A percentile compares a stretch with the other conserved stretches of the same genome.
Conservation (phyloP, 2,888 invertebrate genomes). For the Sinohyriopsis cumingii region DNA sequence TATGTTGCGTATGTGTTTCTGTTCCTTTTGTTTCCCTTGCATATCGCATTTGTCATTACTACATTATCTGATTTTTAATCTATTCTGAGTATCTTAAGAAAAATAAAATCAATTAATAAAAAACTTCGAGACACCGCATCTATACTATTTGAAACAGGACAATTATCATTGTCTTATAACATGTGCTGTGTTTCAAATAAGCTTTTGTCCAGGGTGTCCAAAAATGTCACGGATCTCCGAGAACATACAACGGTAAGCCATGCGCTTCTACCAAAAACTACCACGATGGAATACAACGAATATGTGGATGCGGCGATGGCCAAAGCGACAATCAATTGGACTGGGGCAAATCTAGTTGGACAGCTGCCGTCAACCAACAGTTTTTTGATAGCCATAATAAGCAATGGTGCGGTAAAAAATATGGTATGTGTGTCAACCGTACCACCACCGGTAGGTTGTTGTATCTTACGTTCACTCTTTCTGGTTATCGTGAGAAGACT, state of each 20-base stretch:
- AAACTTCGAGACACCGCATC: no score
- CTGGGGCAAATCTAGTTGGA: conserved; percentile 36
- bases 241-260: conserved; percentile 37
- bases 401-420: conserved; percentile 45
- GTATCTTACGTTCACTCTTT: no score
- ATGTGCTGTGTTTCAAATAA: no score
- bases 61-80: no score
- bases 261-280: conserved; percentile 53
- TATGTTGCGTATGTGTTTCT: no score
- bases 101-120: no score
- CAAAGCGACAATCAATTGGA: conserved; percentile 35
- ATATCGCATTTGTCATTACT: no score
- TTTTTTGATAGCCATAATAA: conserved; percentile 33
- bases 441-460: conserved; percentile 44
- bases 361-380: conserved; percentile 42
- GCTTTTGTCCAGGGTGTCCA: conserved; percentile 11
- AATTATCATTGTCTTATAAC: no score
- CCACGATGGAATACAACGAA: conserved; percentile 45
- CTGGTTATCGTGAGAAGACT: no score
- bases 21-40: no score
- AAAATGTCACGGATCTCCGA: conserved; percentile 22
- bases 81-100: no score
- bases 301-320: conserved; percentile 38
- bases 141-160: no score
- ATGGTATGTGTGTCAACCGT: conserved; percentile 48